Evolutionary conservation across 2,888 invertebrate species (phyloP).

Genomic region (Lutraria lutraria): DNA sequence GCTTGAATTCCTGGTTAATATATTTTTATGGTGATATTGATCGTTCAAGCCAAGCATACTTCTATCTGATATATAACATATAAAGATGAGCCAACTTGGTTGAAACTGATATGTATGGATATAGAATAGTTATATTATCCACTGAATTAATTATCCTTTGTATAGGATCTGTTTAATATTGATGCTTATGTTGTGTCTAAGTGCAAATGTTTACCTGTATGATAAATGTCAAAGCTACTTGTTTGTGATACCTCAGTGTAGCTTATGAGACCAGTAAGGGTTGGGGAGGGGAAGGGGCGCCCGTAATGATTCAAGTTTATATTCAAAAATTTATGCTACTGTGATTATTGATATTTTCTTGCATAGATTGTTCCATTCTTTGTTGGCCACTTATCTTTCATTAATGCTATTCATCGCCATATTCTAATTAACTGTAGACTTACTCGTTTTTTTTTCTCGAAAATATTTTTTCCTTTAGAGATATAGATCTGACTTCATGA

Average conservation of each 20-base stretch:
- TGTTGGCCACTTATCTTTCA: neutral
- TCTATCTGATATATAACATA: too few species aligned
- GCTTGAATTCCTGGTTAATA: neutral
- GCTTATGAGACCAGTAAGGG: slow-evolving; percentile 9
- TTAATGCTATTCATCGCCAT: neutral
- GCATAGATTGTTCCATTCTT: neutral
- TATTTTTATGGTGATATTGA: too few species aligned
- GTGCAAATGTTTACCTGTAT: neutral
- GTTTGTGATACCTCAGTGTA: slow-evolving; percentile 44
- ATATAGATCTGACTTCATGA: slow-evolving; percentile 9
- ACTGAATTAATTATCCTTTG: too few species aligned
- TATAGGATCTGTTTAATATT: neutral
- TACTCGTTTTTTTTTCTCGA: neutral
- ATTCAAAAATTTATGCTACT: neutral
- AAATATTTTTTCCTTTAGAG: neutral
- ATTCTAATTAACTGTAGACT: neutral
- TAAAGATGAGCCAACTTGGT: too few species aligned
- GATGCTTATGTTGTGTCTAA: neutral
- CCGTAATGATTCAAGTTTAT: slow-evolving; percentile 7
- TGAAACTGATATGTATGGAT: too few species aligned
- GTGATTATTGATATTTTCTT: slow-evolving; percentile 10
- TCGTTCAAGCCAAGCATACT: too few species aligned
- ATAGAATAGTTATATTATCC: too few species aligned
- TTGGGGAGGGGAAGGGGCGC: neutral
- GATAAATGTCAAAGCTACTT: slow-evolving; percentile 6